These are phyloP conservation scores for Allenopithecus nigroviridis DNA, from an alignment of 2,797 vertebrate genomes.

Conservation along the genomic window DNA sequence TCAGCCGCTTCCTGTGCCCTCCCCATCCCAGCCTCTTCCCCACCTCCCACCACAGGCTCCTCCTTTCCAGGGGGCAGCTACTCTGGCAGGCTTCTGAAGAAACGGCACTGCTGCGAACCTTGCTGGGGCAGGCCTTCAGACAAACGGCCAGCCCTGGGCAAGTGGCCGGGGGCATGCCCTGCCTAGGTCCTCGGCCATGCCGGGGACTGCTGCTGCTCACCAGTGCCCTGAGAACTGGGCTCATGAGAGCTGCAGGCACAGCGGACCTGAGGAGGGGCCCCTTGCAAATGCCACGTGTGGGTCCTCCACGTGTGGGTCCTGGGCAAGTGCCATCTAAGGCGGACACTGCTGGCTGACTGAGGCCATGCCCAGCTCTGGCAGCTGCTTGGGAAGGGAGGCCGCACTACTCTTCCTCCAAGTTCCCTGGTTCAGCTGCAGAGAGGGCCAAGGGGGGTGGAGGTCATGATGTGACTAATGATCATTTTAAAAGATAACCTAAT, in stretches of 20 bases:
- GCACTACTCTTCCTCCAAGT: neutral
- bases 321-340: neutral
- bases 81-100: neutral
- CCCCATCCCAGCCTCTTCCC: neutral
- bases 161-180: neutral
- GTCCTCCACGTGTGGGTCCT: neutral
- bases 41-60: neutral
- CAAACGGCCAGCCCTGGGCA: neutral
- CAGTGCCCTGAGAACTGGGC: neutral
- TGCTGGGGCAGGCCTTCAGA: neutral
- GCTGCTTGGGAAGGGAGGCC: neutral
- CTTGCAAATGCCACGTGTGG: neutral
- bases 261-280: neutral
- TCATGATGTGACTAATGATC: neutral
- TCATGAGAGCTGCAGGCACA: neutral
- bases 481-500: neutral
- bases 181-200: neutral
- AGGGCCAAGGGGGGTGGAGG: neutral
- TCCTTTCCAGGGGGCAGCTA: neutral
- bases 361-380: neutral
- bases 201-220: conserved; percentile 42
- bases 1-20: accelerated
- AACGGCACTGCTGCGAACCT: neutral
- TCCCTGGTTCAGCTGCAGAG: neutral
- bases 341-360: neutral